Evolutionary conservation across 2,113 vertebrate genomes (phyloP).

Genomic region (Peromyscus californicus): DNA sequence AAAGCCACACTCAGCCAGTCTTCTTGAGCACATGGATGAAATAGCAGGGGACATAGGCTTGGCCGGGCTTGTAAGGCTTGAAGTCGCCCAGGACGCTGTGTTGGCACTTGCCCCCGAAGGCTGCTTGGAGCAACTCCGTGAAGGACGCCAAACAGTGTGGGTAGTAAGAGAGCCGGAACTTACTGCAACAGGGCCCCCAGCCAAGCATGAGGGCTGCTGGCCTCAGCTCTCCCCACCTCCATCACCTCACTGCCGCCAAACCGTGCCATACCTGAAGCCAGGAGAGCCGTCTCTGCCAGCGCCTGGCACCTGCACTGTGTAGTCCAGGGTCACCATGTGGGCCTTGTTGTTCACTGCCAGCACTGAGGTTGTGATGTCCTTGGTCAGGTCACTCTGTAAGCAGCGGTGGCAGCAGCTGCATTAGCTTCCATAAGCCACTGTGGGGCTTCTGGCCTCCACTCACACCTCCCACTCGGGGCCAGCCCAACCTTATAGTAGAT

Average conservation of each 20-base stretch:
- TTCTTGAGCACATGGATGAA: slow-evolving; percentile 98
- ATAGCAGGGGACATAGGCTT: slow-evolving; percentile 93
- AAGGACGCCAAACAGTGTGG: slow-evolving; percentile 95
- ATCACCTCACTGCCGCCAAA: not conserved
- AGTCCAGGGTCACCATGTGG: slow-evolving; percentile 98
- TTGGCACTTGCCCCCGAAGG: slow-evolving; percentile 93
- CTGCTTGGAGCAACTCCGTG: slow-evolving; percentile 90
- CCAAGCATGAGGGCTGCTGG: rapidly evolving
- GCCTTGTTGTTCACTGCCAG: slow-evolving; percentile 96
- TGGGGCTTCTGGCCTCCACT: not conserved
- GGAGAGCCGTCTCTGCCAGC: slow-evolving; percentile 81
- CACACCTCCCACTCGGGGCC: not conserved
- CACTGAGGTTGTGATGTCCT: slow-evolving; percentile 97
- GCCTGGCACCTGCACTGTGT: slow-evolving; percentile 93
- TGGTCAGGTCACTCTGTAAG: slow-evolving; percentile 95
- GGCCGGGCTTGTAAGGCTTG: slow-evolving; percentile 90
- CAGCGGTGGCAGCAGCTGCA: not conserved
- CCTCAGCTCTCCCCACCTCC: not conserved
- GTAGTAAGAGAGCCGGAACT: slow-evolving; percentile 98
- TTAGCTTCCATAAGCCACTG: not conserved
- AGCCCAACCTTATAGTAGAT: slow-evolving; percentile 97
- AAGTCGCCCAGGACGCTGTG: slow-evolving; percentile 96
- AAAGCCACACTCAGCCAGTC: slow-evolving; percentile 83
- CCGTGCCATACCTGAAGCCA: slow-evolving; percentile 91
- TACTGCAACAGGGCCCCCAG: slow-evolving; percentile 87